A percentile compares a stretch with the other conserved stretches of the same genome.
phyloP scores from a whole-genome alignment of 2,888 invertebrate genomes.

The Monoplex corrugatus region DNA sequence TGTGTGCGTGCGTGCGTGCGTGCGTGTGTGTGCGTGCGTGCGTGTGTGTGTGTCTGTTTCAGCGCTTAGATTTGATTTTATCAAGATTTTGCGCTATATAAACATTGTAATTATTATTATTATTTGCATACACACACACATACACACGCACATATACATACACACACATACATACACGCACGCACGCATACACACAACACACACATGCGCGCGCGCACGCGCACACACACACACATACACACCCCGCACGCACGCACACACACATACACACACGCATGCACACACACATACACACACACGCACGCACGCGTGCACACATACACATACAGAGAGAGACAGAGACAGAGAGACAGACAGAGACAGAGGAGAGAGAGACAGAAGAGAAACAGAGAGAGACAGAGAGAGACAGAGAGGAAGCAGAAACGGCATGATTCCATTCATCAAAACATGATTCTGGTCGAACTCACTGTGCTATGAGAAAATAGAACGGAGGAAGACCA shows the following conservation, averaged over 20 bases:
- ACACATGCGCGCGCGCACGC: neutral
- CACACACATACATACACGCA: neutral
- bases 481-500: too few relatives aligned
- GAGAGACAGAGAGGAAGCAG: too few relatives aligned
- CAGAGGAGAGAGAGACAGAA: neutral
- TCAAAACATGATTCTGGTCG: too few relatives aligned
- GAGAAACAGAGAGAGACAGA: too few relatives aligned
- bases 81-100: too few relatives aligned
- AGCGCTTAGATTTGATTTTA: too few relatives aligned
- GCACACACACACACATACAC: neutral
- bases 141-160: neutral
- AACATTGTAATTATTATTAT: too few relatives aligned
- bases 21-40: conserved; percentile 30
- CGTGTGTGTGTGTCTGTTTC: conserved; percentile 23
- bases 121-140: neutral
- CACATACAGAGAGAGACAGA: neutral
- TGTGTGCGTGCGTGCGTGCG: neutral
- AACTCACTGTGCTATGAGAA: too few relatives aligned
- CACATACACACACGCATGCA: neutral
- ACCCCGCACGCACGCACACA: neutral
- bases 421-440: too few relatives aligned
- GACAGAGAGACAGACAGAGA: neutral
- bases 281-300: neutral
- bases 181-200: neutral
- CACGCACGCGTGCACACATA: neutral